Evolutionary conservation across 2,797 vertebrate species (phyloP), one percentile per base, ranked within the genome.

Genomic region (Ficedula albicollis): DNA sequence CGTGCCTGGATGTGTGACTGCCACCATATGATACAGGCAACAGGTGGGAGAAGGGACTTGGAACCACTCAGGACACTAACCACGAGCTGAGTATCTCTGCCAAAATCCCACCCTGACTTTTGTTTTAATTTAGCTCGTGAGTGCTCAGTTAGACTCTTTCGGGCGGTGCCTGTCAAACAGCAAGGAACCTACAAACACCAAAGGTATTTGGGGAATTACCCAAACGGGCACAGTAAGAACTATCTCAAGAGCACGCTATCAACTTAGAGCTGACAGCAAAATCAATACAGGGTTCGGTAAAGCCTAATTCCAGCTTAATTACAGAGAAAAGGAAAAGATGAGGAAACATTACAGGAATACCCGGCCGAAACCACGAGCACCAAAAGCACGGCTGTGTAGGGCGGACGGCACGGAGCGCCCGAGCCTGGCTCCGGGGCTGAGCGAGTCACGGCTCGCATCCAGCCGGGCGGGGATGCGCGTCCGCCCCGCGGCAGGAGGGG

Each of bases 371-470:
- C 2, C 46, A 7, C 22, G 29, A 18, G 4, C 52, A 2, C 1
- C 12, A 8, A 15, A 19, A 0, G 6, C 63, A 4, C 21, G 1
- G 29, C n/a, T 13, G 10, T 1, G 38, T 4, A 1, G 55, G 36
- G 6, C 21, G 7, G 15, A 3, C 3, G 14, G 30, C 54, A 6
- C 43, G 1, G 12, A 2, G 36, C 27, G 1, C 9, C 13, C 5
- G 26, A 26, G 25, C 30, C 34, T 23, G 1, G 46, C 49, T 22
- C 5, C 32, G 27, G 51, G 51, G 17, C 49, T 18, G 49, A 11
- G 27, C 27, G 27, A 52, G 27, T 18, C 51, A 30, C 27, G 27
- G 51, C 34, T 21, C 15, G 25, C 56, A 3, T 13, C 34, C 48
- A 2, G 30, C 48, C 11, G 7, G 30, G 13, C 5, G 23, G 14